Conservation (phyloP, 2,888 invertebrate species). For the Cerastoderma edule region DNA sequence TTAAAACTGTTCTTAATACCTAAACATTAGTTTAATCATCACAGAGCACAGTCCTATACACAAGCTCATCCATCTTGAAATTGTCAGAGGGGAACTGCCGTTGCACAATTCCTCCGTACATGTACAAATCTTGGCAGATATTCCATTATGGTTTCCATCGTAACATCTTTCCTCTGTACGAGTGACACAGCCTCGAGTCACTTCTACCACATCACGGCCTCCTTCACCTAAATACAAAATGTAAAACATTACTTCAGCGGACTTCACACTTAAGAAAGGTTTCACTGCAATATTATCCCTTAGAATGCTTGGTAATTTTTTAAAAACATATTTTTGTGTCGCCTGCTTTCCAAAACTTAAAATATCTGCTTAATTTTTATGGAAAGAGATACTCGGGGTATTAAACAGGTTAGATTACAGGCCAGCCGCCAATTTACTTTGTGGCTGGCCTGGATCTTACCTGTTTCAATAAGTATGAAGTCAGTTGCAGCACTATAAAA, state of each 20-base stretch:
- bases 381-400: background rate
- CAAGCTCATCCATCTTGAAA: background rate
- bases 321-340: background rate
- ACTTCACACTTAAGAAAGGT: too few relatives aligned
- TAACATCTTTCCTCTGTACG: conserved; percentile 36
- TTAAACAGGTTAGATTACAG: too few relatives aligned
- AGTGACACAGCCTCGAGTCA: conserved; percentile 47
- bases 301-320: background rate
- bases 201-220: conserved; percentile 41
- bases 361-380: background rate
- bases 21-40: conserved; percentile 3
- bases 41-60: background rate
- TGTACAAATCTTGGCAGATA: conserved; percentile 42
- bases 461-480: too few relatives aligned
- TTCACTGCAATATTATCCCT: too few relatives aligned
- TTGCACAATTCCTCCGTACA: conserved; percentile 53
- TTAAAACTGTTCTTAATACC: too few relatives aligned
- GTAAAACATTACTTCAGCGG: too few relatives aligned
- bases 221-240: conserved; percentile 41
- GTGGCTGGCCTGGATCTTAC: too few relatives aligned
- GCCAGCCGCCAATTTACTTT: too few relatives aligned
- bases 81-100: background rate
- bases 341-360: background rate
- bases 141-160: conserved; percentile 28
- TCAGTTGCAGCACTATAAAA: too few relatives aligned